Conservation (phyloP, 1,140 invertebrate species). For the Drosophila navojoa region DNA sequence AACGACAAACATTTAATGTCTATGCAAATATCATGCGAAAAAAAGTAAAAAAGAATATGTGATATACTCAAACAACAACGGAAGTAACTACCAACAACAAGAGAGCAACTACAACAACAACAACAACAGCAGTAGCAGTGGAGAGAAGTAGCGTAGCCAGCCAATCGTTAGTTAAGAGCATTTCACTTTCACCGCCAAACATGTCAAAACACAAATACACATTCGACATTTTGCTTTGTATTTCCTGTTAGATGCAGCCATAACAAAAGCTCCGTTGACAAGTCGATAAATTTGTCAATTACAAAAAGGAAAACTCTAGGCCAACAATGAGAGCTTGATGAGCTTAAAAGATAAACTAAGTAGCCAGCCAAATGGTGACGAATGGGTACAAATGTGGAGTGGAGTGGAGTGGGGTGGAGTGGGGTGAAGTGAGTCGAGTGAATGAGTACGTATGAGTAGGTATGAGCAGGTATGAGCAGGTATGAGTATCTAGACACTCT, state of each 20-base stretch:
- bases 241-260: slow-evolving; percentile 74
- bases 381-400: slow-evolving; percentile 2
- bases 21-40: slow-evolving; percentile 56
- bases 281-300: slow-evolving; percentile 63
- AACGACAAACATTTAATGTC: slow-evolving; percentile 19
- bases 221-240: slow-evolving; percentile 70
- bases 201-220: slow-evolving; percentile 81
- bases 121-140: neutral
- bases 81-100: slow-evolving; percentile 46
- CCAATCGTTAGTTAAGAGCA: slow-evolving; percentile 41
- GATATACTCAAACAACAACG: slow-evolving; percentile 53
- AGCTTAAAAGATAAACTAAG: slow-evolving; percentile 77
- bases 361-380: slow-evolving; percentile 46
- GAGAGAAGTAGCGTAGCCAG: neutral
- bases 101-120: slow-evolving; percentile 10
- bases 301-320: slow-evolving; percentile 50
- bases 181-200: slow-evolving; percentile 82
- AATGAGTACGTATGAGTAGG: neutral
- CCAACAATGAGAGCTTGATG: slow-evolving; percentile 52
- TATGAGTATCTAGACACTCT: slow-evolving; percentile 7
- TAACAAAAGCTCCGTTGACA: slow-evolving; percentile 57
- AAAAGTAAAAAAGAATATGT: slow-evolving; percentile 50
- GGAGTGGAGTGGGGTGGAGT: too few species aligned
- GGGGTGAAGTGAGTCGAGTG: neutral
- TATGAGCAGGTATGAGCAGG: too few species aligned